phyloP scores from a whole-genome alignment of 2,888 invertebrate species.

The Nasonia oneida region DNA sequence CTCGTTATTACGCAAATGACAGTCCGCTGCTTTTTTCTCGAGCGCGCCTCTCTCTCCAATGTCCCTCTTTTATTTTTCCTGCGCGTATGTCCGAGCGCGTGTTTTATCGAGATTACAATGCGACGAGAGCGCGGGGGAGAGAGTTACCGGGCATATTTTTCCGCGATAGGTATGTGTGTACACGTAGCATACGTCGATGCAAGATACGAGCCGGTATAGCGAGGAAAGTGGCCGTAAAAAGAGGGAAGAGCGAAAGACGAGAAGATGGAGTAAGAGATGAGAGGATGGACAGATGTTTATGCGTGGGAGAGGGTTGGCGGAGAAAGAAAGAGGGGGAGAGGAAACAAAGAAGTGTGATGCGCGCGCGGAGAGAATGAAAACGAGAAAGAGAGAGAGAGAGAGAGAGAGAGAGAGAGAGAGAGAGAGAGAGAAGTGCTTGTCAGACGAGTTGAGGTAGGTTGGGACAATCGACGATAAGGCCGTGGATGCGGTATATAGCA shows the following conservation, averaged over 20 bases:
- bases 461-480: constrained; percentile 43
- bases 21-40: constrained; percentile 33
- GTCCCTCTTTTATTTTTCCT: constrained; percentile 21
- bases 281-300: constrained; percentile 58
- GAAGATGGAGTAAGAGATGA: constrained; percentile 57
- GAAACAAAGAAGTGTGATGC: constrained; percentile 8
- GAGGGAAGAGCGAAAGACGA: constrained; percentile 28
- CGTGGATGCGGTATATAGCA: not conserved
- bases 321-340: constrained; percentile 26
- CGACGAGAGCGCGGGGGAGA: not conserved
- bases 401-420: constrained; percentile 35
- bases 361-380: constrained; percentile 44
- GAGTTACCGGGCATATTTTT: constrained; percentile 32
- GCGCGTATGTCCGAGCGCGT: not conserved
- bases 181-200: not conserved
- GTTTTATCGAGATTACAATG: constrained; percentile 61
- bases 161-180: not conserved
- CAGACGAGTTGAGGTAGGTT: not conserved
- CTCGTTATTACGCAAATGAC: constrained; percentile 63
- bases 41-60: not conserved
- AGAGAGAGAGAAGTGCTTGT: not conserved
- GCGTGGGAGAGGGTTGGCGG: constrained; percentile 14
- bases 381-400: constrained; percentile 3
- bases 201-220: constrained; percentile 24
- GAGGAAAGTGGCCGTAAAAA: not conserved